phyloP scores from a whole-genome alignment of 23 tunicate species.

The Aplidium turbinatum region DNA sequence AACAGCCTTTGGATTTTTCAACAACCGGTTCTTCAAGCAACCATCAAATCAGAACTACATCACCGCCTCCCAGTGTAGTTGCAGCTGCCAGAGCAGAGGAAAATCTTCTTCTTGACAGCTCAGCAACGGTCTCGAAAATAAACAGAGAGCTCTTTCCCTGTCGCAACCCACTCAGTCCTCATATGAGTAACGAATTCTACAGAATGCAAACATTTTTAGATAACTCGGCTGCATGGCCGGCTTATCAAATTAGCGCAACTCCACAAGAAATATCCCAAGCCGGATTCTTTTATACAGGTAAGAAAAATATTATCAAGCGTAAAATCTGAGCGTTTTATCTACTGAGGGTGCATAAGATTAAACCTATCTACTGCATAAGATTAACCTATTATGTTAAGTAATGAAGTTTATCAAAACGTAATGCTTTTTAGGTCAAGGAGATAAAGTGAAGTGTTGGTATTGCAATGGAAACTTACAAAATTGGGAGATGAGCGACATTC shows the following conservation, averaged over 20 bases:
- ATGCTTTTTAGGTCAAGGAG: conserved; percentile 28
- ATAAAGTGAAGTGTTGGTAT: conserved; percentile 60
- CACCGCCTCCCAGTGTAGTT: too few relatives aligned
- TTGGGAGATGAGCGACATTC: conserved; percentile 40
- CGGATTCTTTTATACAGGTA: conserved; percentile 38
- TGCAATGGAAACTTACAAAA: conserved; percentile 66
- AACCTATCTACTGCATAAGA: too few relatives aligned
- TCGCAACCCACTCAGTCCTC: conserved; percentile 22
- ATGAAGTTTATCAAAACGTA: background rate
- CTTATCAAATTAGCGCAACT: conserved; percentile 38
- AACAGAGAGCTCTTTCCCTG: conserved; percentile 23
- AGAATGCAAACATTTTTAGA: conserved; percentile 26
- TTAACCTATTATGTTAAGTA: too few relatives aligned
- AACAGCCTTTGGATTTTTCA: too few relatives aligned
- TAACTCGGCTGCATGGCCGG: conserved; percentile 21
- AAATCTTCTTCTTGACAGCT: too few relatives aligned
- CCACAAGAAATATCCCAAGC: conserved; percentile 34
- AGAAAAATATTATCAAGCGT: background rate
- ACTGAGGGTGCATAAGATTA: too few relatives aligned
- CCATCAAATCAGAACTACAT: too few relatives aligned
- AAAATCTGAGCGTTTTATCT: background rate
- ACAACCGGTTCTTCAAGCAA: too few relatives aligned
- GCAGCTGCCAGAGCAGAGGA: too few relatives aligned
- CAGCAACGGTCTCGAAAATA: too few relatives aligned
- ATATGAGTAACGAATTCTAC: conserved; percentile 19